These are phyloP conservation scores for Prietella phreatophila DNA, from an alignment of 2,113 vertebrate species.

Conservation along the genomic window DNA sequence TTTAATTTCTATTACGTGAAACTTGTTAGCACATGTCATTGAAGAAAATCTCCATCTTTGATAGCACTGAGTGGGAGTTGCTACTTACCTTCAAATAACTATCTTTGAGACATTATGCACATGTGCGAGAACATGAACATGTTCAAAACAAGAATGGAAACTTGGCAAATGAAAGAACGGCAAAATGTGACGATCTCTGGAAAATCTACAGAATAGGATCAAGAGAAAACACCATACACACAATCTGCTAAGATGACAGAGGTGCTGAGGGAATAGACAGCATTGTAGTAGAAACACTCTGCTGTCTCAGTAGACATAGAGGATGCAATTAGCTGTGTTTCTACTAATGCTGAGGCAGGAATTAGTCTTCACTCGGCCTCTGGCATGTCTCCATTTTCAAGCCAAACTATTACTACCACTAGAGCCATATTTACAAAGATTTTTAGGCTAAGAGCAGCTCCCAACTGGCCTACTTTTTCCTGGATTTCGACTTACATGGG, in stretches of 20 bases:
- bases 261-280: constrained; percentile 53
- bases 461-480: neutral
- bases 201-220: neutral
- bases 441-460: neutral
- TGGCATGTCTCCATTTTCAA: constrained; percentile 15
- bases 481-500: neutral
- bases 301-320: constrained; percentile 38
- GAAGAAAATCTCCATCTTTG: neutral
- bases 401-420: neutral
- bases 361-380: constrained; percentile 62
- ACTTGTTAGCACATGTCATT: neutral
- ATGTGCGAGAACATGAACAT: neutral
- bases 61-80: neutral
- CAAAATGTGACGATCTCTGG: neutral
- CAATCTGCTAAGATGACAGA: neutral
- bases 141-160: neutral
- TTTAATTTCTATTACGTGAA: neutral
- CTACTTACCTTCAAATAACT: constrained; percentile 7
- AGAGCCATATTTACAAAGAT: constrained; percentile 4
- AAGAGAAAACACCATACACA: constrained; percentile 26
- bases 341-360: constrained; percentile 68
- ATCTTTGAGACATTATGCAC: neutral
- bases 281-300: constrained; percentile 66
- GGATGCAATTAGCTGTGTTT: constrained; percentile 57
- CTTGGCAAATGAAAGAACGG: neutral